Evolutionary conservation across 2,113 vertebrate genomes (phyloP).

Genomic region (Siphamia tubifer): DNA sequence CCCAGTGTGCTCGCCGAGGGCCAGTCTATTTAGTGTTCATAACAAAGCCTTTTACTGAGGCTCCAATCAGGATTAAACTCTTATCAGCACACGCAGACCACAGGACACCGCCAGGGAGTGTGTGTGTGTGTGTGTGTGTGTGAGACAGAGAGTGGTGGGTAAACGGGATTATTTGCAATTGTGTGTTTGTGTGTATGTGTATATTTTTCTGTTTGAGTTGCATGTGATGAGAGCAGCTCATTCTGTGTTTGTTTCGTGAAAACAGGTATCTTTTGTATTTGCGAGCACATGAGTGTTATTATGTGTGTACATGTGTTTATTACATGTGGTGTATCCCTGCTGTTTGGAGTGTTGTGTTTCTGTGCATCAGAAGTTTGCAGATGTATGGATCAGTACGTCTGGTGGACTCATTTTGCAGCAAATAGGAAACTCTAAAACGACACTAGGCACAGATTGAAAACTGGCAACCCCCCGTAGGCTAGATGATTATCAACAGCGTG

Average conservation of each 20-base stretch:
- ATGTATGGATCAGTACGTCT: constrained; percentile 6
- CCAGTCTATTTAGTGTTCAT: constrained; percentile 81
- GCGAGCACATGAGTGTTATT: neutral
- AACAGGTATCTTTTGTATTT: neutral
- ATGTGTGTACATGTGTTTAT: neutral
- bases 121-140: constrained; percentile 10
- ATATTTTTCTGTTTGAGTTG: neutral
- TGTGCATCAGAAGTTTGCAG: neutral
- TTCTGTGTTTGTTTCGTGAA: neutral
- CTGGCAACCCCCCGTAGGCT: constrained; percentile 31
- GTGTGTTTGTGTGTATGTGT: constrained; percentile 3
- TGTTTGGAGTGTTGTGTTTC: neutral
- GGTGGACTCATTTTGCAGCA: constrained; percentile 26
- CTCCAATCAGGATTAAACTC: constrained; percentile 80
- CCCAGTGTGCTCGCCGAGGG: constrained; percentile 77
- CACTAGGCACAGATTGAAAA: constrained; percentile 51
- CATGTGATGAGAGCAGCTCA: neutral
- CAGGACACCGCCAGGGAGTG: constrained; percentile 68
- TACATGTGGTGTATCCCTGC: neutral
- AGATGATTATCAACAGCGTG: constrained; percentile 41
- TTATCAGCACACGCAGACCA: constrained; percentile 78
- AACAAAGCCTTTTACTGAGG: constrained; percentile 79
- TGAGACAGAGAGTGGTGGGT: constrained; percentile 13
- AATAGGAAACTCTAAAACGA: constrained; percentile 46
- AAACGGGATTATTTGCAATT: constrained; percentile 32